These are phyloP conservation scores for Saccostrea cuccullata DNA, from an alignment of 1,140 invertebrate species.

Conservation along the genomic window DNA sequence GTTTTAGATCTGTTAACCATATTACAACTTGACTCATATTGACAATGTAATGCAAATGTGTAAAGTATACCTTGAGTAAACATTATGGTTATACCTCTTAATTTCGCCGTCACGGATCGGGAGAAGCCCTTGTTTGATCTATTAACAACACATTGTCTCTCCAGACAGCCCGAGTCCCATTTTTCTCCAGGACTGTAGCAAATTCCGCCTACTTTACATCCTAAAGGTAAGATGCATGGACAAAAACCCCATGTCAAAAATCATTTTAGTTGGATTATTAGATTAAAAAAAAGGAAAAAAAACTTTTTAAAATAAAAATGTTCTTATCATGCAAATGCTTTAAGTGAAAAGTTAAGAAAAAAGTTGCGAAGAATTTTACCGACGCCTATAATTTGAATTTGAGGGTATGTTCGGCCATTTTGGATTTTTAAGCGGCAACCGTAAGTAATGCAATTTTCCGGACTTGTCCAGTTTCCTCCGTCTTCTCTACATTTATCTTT, in stretches of 20 bases:
- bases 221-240: background rate
- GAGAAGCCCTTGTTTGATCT: background rate
- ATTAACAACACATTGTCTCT: slow-evolving; percentile 2
- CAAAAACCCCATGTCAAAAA: background rate
- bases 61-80: no score
- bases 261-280: no score
- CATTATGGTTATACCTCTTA: background rate
- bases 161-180: slow-evolving; percentile 14
- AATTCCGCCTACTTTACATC: background rate
- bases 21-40: no score
- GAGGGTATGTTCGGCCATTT: background rate
- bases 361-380: background rate
- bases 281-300: no score
- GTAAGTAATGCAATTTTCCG: background rate
- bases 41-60: no score
- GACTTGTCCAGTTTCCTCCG: background rate
- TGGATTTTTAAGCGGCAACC: background rate
- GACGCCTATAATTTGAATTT: background rate
- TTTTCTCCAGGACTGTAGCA: background rate
- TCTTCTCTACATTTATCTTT: background rate
- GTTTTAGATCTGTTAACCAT: no score
- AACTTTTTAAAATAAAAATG: no score
- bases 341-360: background rate
- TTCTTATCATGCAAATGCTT: background rate
- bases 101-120: background rate